A percentile compares a stretch with the other conserved stretches of the same genome.
These are phyloP conservation scores for Phalacrocorax carbo DNA, from an alignment of 2,113 vertebrate genomes.

Conservation along the genomic window DNA sequence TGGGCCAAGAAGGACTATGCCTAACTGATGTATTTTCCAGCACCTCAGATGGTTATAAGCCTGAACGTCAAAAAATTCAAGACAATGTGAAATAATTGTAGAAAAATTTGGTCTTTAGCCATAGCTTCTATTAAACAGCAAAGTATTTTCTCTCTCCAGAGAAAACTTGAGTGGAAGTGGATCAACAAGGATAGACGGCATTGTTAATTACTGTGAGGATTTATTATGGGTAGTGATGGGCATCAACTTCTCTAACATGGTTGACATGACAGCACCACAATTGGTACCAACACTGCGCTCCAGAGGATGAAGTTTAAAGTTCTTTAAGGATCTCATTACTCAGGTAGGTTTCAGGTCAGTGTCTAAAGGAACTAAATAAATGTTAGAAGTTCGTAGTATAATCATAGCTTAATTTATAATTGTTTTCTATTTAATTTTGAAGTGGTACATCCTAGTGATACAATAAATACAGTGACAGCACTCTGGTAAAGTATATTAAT, in stretches of 20 bases:
- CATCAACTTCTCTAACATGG: background rate
- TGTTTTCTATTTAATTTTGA: background rate
- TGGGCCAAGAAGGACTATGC: background rate
- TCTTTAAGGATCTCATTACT: background rate
- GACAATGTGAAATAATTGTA: background rate
- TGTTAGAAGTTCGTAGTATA: background rate
- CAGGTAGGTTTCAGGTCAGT: background rate
- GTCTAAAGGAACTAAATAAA: background rate
- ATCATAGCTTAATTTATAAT: background rate
- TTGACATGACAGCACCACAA: background rate
- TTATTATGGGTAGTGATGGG: background rate
- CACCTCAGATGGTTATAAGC: background rate
- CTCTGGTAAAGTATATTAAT: background rate
- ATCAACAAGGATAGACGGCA: background rate
- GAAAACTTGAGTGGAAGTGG: background rate
- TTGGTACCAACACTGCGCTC: rapidly evolving
- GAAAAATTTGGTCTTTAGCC: background rate
- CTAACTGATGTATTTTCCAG: background rate
- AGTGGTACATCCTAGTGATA: background rate
- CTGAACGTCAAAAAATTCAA: background rate
- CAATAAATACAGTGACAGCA: background rate
- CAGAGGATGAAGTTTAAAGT: background rate
- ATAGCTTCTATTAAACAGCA: background rate
- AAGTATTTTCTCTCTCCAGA: background rate
- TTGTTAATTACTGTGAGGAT: background rate